Base-by-base conservation (phyloP, 2,797 vertebrate genomes). In the Hippoglossus hippoglossus region DNA sequence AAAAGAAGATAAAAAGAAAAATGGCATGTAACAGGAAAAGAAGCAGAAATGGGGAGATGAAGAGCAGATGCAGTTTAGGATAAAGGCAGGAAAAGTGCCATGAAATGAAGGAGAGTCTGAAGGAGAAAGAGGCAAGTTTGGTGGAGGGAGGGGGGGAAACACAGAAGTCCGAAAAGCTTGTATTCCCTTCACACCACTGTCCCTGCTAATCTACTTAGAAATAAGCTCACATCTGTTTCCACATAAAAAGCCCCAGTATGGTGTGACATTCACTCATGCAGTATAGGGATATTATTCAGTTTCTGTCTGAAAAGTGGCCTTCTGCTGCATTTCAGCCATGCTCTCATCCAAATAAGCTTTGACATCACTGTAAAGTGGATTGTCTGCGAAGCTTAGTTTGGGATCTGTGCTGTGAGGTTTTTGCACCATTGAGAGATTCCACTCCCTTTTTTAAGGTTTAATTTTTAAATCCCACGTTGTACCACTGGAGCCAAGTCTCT, bases 171-270 rank as follows among this genome's bases (percentile, higher is more conserved):
- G 61, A 75, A 31, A 85, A 57, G 59, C 68, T 51, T 77, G 73
- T 76, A 84, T 90, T 89, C 81, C 84, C 82, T 89, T 91, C 89
- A 92, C 87, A 88, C 82, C 79, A 76, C 78, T 81, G 85, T 83
- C 88, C 80, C 79, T 67, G 84, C 86, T 91, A 92, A 93, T 91
- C 90, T 82, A 74, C 72, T 93, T 91, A 91, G 80, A 83, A 89
- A 87, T 83, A 86, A 90, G 83, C 87, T 90, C 73, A 81, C 88
- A 88, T 89, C 84, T 85, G 84, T 88, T 90, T 77, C 74, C 53
- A 78, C 82, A 92, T 80, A 83, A 87, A 19, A 89, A 80, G 80
- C 72, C 63, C 15, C 71, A 78, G 78, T 83, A 82, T 71, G 77
- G 73, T 79, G 41, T 82, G 77, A 70, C 85, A 87, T 88, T 75